Conservation (phyloP, 2,888 invertebrate species). For the Unio pictorum region DNA sequence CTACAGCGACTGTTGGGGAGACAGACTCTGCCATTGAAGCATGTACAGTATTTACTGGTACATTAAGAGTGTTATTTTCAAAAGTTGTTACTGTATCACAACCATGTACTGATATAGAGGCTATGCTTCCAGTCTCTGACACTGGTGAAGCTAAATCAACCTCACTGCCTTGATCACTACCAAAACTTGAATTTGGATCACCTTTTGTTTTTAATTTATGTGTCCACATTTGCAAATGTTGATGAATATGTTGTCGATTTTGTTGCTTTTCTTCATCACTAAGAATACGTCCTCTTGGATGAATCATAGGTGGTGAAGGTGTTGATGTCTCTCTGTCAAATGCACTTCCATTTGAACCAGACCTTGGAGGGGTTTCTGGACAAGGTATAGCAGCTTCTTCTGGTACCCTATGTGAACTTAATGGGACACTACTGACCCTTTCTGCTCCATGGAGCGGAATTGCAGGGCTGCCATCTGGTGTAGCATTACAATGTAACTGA, state of each 20-base stretch:
- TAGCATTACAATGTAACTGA: background rate
- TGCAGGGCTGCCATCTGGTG: conserved; percentile 10
- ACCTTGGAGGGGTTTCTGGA: conserved; percentile 28
- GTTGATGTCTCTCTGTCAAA: conserved; percentile 20
- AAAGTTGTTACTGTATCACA: conserved; percentile 30
- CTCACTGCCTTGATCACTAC: conserved; percentile 26
- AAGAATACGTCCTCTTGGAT: conserved; percentile 49
- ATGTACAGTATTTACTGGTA: conserved; percentile 9
- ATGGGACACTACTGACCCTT: background rate
- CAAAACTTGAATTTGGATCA: conserved; percentile 39
- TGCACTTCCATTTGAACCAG: conserved; percentile 13
- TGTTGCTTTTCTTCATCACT: conserved; percentile 62
- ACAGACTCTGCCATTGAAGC: conserved; percentile 2
- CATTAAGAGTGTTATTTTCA: conserved; percentile 19
- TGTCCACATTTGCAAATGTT: conserved; percentile 65
- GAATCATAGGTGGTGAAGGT: conserved; percentile 48
- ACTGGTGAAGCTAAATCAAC: conserved; percentile 26
- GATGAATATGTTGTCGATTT: conserved; percentile 62
- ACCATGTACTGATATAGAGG: conserved; percentile 14
- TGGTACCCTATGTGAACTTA: background rate
- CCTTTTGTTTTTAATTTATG: conserved; percentile 49
- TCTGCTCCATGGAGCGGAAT: conserved; percentile 1
- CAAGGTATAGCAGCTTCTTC: conserved; percentile 9
- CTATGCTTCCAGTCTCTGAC: conserved; percentile 29
- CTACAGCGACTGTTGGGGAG: conserved; percentile 5